These are phyloP conservation scores for Camptogramma bilineatum DNA, from an alignment of 2,888 invertebrate genomes.

Conservation along the genomic window DNA sequence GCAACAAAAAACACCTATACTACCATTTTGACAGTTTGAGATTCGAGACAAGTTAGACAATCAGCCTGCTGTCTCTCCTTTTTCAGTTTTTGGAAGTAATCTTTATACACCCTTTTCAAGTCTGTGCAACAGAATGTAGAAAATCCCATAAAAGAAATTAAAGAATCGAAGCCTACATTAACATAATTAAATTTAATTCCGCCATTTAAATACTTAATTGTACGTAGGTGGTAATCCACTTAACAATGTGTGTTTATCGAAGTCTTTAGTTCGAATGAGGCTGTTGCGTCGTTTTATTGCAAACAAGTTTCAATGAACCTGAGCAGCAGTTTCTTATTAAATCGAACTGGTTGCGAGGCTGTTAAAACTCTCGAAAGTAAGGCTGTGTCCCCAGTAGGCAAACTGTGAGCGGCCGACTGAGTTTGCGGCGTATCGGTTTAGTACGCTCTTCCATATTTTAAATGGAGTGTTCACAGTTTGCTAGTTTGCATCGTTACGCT, in stretches of 20 bases:
- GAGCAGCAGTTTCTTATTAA: background rate
- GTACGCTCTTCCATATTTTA: no score
- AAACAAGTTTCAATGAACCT: constrained; percentile 40
- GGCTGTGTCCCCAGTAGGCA: no score
- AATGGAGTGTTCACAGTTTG: no score
- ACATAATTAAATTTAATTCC: constrained; percentile 39
- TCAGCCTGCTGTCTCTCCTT: no score
- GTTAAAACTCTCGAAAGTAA: no score
- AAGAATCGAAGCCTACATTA: constrained; percentile 22
- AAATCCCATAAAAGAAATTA: constrained; percentile 10
- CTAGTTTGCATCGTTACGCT: no score
- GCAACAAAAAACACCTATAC: no score
- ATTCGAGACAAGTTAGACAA: no score
- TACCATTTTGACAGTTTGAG: no score
- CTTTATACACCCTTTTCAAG: background rate
- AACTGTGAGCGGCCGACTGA: no score
- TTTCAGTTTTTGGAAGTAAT: background rate
- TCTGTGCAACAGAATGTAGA: no score
- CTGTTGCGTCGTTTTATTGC: constrained; percentile 48
- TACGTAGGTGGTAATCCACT: constrained; percentile 60
- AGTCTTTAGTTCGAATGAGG: constrained; percentile 44
- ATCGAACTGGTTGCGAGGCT: background rate
- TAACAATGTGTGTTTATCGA: constrained; percentile 61
- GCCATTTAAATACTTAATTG: constrained; percentile 66
- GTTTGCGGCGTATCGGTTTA: no score